A percentile compares a stretch with the other conserved stretches of the same genome.
Evolutionary conservation across 2,113 vertebrate species (phyloP).

Genomic region (Pipra filicauda): DNA sequence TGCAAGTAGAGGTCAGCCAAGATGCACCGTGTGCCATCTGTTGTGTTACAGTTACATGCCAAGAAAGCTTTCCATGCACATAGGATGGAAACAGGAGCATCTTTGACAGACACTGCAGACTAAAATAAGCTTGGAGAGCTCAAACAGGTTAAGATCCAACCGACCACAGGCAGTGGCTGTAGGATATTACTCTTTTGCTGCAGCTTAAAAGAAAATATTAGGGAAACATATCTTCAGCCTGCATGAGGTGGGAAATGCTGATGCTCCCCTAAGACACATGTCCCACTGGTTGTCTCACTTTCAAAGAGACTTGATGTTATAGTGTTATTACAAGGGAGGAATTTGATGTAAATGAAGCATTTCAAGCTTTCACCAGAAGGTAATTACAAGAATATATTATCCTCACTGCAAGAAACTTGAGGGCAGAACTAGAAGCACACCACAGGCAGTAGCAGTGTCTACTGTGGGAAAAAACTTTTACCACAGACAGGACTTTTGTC

Average conservation of each 20-base stretch:
- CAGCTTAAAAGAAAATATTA: background rate
- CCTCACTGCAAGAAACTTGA: background rate
- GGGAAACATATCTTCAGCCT: background rate
- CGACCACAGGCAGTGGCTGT: background rate
- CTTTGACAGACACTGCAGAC: background rate
- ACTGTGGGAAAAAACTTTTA: background rate
- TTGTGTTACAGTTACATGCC: background rate
- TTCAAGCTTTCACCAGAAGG: background rate
- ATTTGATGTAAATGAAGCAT: background rate
- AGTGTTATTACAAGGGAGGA: background rate
- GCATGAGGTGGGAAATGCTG: background rate
- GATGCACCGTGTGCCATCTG: constrained; percentile 39
- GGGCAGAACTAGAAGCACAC: background rate
- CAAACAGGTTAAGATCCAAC: background rate
- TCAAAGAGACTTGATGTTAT: background rate
- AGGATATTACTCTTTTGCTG: background rate
- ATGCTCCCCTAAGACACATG: background rate
- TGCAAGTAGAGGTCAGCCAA: constrained; percentile 51
- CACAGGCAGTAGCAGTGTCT: background rate
- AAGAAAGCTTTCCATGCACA: background rate
- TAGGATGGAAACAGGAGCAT: background rate
- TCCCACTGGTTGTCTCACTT: background rate
- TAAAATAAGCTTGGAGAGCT: background rate
- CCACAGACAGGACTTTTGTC: background rate
- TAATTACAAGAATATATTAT: background rate